phyloP scores from a whole-genome alignment of 2,888 invertebrate species.

The Metopia argyrocephala region DNA sequence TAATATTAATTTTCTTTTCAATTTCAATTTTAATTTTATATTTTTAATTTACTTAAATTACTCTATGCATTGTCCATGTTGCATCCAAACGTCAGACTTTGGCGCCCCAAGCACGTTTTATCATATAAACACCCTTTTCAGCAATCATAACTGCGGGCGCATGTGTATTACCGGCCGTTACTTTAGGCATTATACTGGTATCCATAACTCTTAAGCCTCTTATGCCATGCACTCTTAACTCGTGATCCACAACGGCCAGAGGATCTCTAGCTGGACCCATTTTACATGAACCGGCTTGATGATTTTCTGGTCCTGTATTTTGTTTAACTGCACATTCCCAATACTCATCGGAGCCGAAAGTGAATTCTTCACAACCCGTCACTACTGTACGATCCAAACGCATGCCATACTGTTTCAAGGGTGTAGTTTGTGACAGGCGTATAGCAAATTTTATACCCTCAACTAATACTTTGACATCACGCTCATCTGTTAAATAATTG shows the following conservation, averaged over 20 bases:
- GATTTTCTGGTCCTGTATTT: conserved; percentile 89
- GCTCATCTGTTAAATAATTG: conserved; percentile 81
- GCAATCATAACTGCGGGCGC: conserved; percentile 89
- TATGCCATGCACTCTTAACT: conserved; percentile 83
- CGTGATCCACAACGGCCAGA: conserved; percentile 86
- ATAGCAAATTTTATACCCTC: conserved; percentile 91
- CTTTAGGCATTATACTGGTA: conserved; percentile 88
- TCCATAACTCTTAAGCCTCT: conserved; percentile 86
- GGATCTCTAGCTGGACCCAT: conserved; percentile 87
- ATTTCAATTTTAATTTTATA: conserved; percentile 44
- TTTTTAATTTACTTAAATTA: conserved; percentile 71
- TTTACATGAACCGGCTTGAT: conserved; percentile 90
- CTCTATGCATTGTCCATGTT: conserved; percentile 77
- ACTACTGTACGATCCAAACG: conserved; percentile 86
- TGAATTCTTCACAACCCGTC: conserved; percentile 85
- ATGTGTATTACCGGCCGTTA: conserved; percentile 88
- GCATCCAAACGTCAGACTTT: conserved; percentile 76
- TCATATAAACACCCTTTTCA: conserved; percentile 81
- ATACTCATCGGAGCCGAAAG: conserved; percentile 86
- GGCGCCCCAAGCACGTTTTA: conserved; percentile 78
- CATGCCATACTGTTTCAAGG: conserved; percentile 85
- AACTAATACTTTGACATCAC: conserved; percentile 88
- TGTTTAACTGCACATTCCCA: conserved; percentile 86
- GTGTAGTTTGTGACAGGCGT: conserved; percentile 84
- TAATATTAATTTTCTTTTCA: conserved; percentile 2